Base-by-base conservation (phyloP, 2,888 invertebrate species). In the Mamestra brassicae region DNA sequence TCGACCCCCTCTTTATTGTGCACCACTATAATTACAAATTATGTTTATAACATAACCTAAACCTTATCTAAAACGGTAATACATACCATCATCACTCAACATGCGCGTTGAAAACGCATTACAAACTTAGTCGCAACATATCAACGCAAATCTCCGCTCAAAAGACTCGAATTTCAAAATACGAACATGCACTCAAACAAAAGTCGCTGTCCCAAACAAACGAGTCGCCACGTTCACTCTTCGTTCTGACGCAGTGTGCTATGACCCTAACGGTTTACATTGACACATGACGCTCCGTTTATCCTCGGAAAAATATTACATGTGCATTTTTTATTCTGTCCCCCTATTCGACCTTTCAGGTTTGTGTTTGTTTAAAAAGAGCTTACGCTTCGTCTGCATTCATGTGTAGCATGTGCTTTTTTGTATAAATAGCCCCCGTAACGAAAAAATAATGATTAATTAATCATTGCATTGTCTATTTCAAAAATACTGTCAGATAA, bases 241-340 rank as follows among this genome's bases (percentile, higher is more conserved):
- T 26, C 38, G n/a, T 68, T 55, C 50, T 34, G 54, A 47, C 47
- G 7, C 47, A 75, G 65, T 84, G 81, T 69, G 61, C 47, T 45
- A 34, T 62, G 62, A 80, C 84, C 81, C 45, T 66, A 58, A 71
- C 64, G 6, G 34, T 67, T 50, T 15, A 84, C 81, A 81, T 84
- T 84, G 85, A 82, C 85, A 84, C 76, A 65, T 73, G 84, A 66
- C 80, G 26, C 84, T 68, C 26, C 58, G 58, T 57, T 76, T 76
- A 84, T 76, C 65, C 64, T 17, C 47, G 68, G 70, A 66, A 80
- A 82, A 84, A 84, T 82, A 82, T 82, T 73, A 82, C 76, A 73
- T 65, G 55, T 81, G 72, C 76, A 76, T 81, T 76, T 76, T 80
- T 80, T 84, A 80, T 79, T 57, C 58, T 17, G 52, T 45, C 7